Percentiles rank a stretch among this genome's conserved stretches.
Conservation (phyloP, 2,113 vertebrate genomes). For the Zosterops lateralis region DNA sequence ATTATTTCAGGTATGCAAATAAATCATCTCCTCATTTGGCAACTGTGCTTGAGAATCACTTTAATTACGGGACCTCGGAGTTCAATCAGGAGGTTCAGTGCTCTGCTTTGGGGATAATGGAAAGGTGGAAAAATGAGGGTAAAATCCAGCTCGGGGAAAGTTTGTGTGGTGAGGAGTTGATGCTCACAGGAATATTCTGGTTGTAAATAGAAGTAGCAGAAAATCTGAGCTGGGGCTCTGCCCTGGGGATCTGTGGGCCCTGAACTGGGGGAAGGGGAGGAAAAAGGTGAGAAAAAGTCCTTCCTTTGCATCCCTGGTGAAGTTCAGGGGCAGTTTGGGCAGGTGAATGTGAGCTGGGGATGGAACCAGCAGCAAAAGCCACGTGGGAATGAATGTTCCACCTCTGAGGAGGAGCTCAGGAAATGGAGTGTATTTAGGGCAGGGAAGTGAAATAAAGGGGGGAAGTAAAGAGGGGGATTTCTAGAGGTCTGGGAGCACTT, state of each 20-base stretch:
- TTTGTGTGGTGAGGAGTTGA: background rate
- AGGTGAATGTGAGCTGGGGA: background rate
- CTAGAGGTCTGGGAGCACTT: background rate
- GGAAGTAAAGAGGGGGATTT: background rate
- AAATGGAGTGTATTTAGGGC: background rate
- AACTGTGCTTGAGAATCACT: constrained; percentile 8
- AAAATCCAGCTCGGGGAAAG: background rate
- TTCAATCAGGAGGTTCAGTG: constrained; percentile 24
- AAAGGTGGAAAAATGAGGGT: background rate
- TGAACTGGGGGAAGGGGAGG: background rate
- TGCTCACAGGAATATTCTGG: fast-evolving
- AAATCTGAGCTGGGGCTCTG: background rate
- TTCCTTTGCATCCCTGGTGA: background rate
- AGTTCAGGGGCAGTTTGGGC: too few relatives aligned
- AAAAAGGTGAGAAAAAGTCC: background rate
- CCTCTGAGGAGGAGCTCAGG: background rate
- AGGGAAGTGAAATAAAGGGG: background rate
- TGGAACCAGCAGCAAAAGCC: background rate
- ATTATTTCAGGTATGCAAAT: constrained; percentile 23
- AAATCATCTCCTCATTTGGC: background rate
- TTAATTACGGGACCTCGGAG: constrained; percentile 1
- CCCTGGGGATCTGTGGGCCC: background rate
- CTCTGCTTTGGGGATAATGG: background rate
- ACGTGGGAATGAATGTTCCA: fast-evolving
- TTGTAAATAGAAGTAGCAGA: background rate